Percentiles rank a stretch among this genome's conserved stretches.
These are phyloP conservation scores for Xenopus tropicalis DNA, from an alignment of 2,113 vertebrate genomes.

Conservation along the genomic window UCB_Xtro_10.0 CM004445.2:123628501-123629000, in stretches of 20 bases:
- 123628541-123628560: conserved; percentile 46
- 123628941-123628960: too few species aligned
- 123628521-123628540: conserved; percentile 44
- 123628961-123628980: too few species aligned
- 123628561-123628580: conserved; percentile 38
- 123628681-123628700: conserved; percentile 31
- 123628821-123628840: too few species aligned
- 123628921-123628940: too few species aligned
- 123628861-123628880: too few species aligned
- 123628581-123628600: conserved; percentile 44
- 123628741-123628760: conserved; percentile 17
- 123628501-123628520: conserved; percentile 39
- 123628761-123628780: neutral
- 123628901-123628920: too few species aligned
- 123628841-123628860: too few species aligned
- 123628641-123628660: conserved; percentile 40
- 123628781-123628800: conserved; percentile 6
- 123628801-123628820: too few species aligned
- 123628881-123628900: too few species aligned
- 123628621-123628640: conserved; percentile 40
- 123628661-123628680: conserved; percentile 35
- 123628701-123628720: conserved; percentile 24
- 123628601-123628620: conserved; percentile 41
- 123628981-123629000: too few species aligned
- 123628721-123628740: conserved; percentile 22